phyloP scores from a whole-genome alignment of 2,113 vertebrate genomes.

The Chaetops frenatus region DNA sequence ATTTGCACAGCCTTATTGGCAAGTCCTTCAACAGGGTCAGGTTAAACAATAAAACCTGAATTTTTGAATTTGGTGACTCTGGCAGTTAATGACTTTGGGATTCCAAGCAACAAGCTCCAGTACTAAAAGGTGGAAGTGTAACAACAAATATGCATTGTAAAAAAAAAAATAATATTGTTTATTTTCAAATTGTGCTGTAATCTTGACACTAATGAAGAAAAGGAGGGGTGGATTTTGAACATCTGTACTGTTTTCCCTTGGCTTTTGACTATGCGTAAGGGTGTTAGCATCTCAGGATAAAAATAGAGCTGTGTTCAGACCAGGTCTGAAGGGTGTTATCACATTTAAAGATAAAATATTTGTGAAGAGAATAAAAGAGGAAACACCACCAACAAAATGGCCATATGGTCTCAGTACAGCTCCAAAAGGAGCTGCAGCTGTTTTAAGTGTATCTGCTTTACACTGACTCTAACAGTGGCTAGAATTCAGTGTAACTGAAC shows the following conservation, averaged over 20 bases:
- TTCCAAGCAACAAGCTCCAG: not conserved
- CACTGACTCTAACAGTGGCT: constrained; percentile 29
- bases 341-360: constrained; percentile 48
- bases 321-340: constrained; percentile 31
- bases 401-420: constrained; percentile 58
- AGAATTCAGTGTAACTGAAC: constrained; percentile 39
- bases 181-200: not conserved
- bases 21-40: not conserved
- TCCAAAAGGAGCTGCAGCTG: constrained; percentile 52
- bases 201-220: not conserved
- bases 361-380: constrained; percentile 47
- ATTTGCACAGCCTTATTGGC: not conserved
- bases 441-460: constrained; percentile 53
- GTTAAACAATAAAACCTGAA: not conserved
- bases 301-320: not conserved
- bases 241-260: not conserved
- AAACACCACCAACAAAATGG: constrained; percentile 19
- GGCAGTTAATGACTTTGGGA: not conserved
- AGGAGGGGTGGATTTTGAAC: not conserved
- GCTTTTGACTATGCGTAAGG: not conserved
- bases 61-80: not conserved
- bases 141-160: not conserved
- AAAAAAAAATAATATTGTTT: not conserved
- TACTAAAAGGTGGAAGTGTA: not conserved
- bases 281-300: not conserved